Conservation (phyloP, 2,113 vertebrate species). For the Siphamia tubifer region DNA sequence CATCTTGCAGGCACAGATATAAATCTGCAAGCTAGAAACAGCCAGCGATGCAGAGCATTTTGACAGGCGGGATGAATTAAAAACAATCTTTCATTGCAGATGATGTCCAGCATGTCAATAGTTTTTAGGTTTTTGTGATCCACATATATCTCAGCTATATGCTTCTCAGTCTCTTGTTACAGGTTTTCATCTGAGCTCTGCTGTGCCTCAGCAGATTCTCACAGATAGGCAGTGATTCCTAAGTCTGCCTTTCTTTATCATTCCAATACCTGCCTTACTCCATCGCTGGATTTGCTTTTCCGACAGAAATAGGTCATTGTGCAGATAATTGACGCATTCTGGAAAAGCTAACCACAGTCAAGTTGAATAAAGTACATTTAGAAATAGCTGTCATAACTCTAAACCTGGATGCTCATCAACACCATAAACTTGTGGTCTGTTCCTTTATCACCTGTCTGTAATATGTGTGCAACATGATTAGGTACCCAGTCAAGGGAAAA, state of each 20-base stretch:
- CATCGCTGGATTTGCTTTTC: constrained; percentile 2
- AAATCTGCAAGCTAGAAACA: constrained; percentile 11
- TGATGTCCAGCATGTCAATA: background rate
- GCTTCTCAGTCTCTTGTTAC: background rate
- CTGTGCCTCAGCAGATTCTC: background rate
- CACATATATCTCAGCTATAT: background rate
- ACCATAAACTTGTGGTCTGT: constrained; percentile 8
- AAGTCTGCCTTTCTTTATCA: background rate
- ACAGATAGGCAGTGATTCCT: background rate
- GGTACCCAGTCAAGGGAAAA: constrained; percentile 12
- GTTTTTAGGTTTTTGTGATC: constrained; percentile 1
- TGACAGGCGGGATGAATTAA: constrained; percentile 26
- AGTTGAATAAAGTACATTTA: constrained; percentile 30
- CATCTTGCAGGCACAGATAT: constrained; percentile 11
- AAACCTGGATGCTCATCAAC: constrained; percentile 18
- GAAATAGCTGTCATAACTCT: constrained; percentile 32
- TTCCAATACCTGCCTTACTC: constrained; percentile 32
- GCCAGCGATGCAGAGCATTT: background rate
- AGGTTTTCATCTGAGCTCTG: background rate
- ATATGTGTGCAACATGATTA: constrained; percentile 9
- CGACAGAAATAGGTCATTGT: constrained; percentile 58
- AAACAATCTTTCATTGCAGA: constrained; percentile 11
- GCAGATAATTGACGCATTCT: constrained; percentile 28
- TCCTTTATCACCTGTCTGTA: constrained; percentile 16
- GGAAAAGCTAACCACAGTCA: constrained; percentile 26